A percentile compares a stretch with the other conserved stretches of the same genome.
These are phyloP conservation scores for Galagoides demidoff DNA, from an alignment of 2,797 vertebrate genomes.

Conservation along the genomic window DNA sequence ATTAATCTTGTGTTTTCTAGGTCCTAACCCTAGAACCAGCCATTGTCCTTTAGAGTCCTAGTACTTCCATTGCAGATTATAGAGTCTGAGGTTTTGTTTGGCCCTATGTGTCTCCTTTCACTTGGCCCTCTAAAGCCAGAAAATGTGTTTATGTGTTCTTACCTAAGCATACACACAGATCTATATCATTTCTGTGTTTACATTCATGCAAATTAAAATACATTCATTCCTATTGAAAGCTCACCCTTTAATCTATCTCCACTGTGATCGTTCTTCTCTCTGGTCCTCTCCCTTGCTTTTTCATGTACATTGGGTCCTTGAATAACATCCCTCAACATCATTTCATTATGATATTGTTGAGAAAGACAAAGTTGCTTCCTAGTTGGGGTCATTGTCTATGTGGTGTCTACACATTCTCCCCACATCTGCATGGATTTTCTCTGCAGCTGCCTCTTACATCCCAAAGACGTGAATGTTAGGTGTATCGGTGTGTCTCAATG, in stretches of 20 bases:
- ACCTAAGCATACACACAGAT: not conserved
- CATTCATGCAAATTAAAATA: not conserved
- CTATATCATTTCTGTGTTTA: not conserved
- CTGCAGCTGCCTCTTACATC: not conserved
- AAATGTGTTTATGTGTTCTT: not conserved
- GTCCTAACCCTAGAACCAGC: not conserved
- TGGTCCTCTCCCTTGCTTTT: not conserved
- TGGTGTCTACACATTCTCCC: not conserved
- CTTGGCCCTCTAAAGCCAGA: not conserved
- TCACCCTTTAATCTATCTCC: not conserved
- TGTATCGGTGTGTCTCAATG: not conserved
- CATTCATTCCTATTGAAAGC: not conserved
- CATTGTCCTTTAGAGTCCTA: not conserved
- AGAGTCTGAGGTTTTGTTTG: not conserved
- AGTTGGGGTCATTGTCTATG: not conserved
- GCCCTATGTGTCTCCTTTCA: not conserved
- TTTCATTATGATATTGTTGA: not conserved
- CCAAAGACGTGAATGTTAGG: not conserved
- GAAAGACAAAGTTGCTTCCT: not conserved
- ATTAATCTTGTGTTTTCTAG: not conserved
- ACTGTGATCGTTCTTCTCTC: not conserved
- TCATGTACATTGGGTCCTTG: not conserved
- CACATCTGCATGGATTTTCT: not conserved
- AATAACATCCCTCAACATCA: not conserved
- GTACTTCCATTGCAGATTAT: not conserved